Conservation (phyloP, 2,113 vertebrate species). For the Setophaga coronata region DNA sequence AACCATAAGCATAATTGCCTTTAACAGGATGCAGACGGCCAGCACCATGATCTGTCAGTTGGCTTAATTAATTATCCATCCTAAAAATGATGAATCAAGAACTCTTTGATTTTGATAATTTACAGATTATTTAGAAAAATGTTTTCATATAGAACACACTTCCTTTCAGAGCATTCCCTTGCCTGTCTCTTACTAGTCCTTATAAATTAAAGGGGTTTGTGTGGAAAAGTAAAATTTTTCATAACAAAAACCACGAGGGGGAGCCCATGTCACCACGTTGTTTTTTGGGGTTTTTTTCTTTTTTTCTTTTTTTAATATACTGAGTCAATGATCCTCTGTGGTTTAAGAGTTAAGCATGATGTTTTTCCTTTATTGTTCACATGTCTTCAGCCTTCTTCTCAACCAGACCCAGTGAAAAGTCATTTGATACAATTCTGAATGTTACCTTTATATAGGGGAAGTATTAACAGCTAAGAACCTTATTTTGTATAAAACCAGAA, state of each 20-base stretch:
- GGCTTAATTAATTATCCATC: not conserved
- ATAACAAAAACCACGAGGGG: not conserved
- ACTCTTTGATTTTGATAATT: not conserved
- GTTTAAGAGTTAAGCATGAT: not conserved
- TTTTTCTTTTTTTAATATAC: not conserved
- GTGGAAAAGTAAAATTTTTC: not conserved
- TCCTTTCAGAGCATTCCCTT: not conserved
- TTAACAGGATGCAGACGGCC: not conserved
- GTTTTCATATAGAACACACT: not conserved
- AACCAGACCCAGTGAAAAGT: not conserved
- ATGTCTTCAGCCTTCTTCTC: not conserved
- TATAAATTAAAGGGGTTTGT: not conserved
- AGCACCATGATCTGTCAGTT: not conserved
- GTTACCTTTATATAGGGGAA: not conserved
- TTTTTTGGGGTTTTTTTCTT: fast-evolving
- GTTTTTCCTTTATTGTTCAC: not conserved
- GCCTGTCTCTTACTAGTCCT: not conserved
- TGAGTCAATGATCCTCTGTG: not conserved
- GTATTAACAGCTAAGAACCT: not conserved
- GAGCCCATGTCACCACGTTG: not conserved
- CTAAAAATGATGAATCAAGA: not conserved
- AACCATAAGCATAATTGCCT: not conserved
- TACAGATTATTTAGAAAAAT: not conserved
- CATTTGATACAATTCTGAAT: not conserved
- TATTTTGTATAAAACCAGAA: not conserved